Percentiles rank a stretch among this genome's conserved stretches.
phyloP scores from a whole-genome alignment of 2,888 invertebrate species.

The Cephus pulcher region DNA sequence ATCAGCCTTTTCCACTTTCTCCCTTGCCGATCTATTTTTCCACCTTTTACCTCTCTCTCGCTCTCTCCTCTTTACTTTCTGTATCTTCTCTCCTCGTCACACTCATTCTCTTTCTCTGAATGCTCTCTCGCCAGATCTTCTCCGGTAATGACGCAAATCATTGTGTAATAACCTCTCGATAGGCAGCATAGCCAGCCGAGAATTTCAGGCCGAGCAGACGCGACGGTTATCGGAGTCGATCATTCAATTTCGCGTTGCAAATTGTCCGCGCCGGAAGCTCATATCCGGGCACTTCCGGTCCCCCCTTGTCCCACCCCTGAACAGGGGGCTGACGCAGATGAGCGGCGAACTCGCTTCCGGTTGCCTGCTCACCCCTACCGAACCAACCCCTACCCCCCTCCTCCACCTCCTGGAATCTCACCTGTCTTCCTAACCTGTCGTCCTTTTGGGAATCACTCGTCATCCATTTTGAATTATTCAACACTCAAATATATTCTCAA shows the following conservation, averaged over 20 bases:
- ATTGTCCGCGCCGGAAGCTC: slow-evolving; percentile 90
- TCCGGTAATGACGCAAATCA: neutral
- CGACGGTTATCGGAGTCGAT: slow-evolving; percentile 64
- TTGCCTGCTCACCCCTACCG: slow-evolving; percentile 23
- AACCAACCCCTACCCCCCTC: neutral
- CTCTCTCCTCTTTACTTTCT: neutral
- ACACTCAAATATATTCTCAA: neutral
- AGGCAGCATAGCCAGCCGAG: slow-evolving; percentile 10
- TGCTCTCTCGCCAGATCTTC: neutral
- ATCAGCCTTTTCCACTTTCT: neutral
- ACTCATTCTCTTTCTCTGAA: neutral
- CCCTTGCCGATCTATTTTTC: neutral
- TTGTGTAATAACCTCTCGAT: neutral
- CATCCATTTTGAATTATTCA: neutral
- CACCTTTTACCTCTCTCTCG: neutral
- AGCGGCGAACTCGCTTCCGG: slow-evolving; percentile 61
- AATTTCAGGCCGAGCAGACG: slow-evolving; percentile 34
- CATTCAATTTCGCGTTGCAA: slow-evolving; percentile 77
- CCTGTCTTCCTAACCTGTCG: slow-evolving; percentile 3
- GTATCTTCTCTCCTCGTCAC: neutral
- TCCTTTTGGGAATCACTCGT: neutral
- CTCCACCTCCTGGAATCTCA: neutral
- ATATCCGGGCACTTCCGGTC: slow-evolving; percentile 76
- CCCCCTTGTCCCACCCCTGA: slow-evolving; percentile 43
- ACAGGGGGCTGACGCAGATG: slow-evolving; percentile 49